These are phyloP conservation scores for Caenorhabditis elegans DNA, from an alignment of 1,140 invertebrate genomes.

Conservation along the genomic window WBcel235 BX284604.4:7892501-7893000, in stretches of 20 bases:
- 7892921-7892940: not conserved
- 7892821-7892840: not conserved
- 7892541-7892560: no score
- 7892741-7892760: not conserved
- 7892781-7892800: constrained; percentile 7
- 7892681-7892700: constrained; percentile 85
- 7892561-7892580: no score
- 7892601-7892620: not conserved
- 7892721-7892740: constrained; percentile 75
- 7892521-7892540: no score
- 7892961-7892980: no score
- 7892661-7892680: constrained; percentile 90
- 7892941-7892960: not conserved
- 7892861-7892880: no score
- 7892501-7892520: no score
- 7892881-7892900: no score
- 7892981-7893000: constrained; percentile 82
- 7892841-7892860: not conserved
- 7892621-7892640: not conserved
- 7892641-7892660: not conserved
- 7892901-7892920: constrained; percentile 29
- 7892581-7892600: no score
- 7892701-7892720: constrained; percentile 78
- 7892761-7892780: not conserved
- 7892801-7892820: not conserved